These are phyloP conservation scores for Bradypodion ventrale DNA, from an alignment of 2,797 vertebrate genomes.

Conservation along the genomic window DNA sequence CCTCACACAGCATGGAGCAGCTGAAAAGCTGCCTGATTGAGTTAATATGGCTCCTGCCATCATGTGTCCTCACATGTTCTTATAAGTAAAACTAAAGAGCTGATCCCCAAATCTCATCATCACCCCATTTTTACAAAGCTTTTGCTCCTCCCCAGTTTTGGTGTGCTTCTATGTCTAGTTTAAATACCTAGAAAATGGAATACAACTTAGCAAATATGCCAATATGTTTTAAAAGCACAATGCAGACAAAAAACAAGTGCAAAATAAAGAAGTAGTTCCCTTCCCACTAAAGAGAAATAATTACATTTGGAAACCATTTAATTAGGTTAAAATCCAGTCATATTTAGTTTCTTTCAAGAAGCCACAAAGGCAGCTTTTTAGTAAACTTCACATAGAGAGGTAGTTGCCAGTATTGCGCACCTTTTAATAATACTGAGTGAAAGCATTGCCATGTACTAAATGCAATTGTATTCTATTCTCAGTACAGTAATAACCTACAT, in stretches of 20 bases:
- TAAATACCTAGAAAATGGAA: not conserved
- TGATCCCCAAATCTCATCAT: not conserved
- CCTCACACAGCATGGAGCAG: not conserved
- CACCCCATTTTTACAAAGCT: not conserved
- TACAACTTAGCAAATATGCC: not conserved
- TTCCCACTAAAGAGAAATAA: not conserved
- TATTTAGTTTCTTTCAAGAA: not conserved
- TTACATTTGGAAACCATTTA: not conserved
- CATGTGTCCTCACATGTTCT: slow-evolving; percentile 42
- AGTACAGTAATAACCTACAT: no score
- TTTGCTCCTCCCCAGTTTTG: not conserved
- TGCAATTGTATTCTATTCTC: not conserved
- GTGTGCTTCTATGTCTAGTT: not conserved
- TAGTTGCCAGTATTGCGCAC: not conserved
- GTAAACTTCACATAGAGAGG: not conserved
- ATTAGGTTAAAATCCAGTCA: not conserved
- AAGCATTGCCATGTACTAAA: not conserved
- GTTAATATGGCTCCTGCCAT: slow-evolving; percentile 27
- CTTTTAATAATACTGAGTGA: not conserved
- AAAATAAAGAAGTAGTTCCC: not conserved
- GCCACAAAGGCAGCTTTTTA: not conserved
- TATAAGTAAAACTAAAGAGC: slow-evolving; percentile 44
- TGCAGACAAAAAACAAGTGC: not conserved
- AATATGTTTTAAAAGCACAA: not conserved
- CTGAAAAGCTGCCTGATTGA: slow-evolving; percentile 5